Evolutionary conservation across 2,113 vertebrate species (phyloP).

Genomic region (Panthera leo): DNA sequence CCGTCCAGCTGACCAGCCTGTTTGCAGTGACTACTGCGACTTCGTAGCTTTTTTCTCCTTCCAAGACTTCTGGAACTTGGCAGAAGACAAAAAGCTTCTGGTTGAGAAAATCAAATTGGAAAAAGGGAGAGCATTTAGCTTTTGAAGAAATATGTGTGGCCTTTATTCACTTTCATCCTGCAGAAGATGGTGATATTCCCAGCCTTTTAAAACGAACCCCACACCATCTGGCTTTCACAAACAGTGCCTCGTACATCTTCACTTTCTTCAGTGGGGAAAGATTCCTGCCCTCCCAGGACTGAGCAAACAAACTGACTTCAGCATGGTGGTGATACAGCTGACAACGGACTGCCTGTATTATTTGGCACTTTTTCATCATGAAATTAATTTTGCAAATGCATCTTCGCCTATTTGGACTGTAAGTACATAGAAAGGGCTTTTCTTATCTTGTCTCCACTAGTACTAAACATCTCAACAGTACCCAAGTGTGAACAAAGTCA

Average conservation of each 20-base stretch:
- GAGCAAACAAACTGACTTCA: not conserved
- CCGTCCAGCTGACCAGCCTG: not conserved
- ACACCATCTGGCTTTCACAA: not conserved
- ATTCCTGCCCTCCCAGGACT: not conserved
- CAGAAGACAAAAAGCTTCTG: conserved; percentile 1
- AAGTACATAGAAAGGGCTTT: not conserved
- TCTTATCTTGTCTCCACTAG: not conserved
- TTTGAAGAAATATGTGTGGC: not conserved
- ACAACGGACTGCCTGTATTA: not conserved
- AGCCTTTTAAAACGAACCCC: not conserved
- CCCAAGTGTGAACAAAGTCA: not conserved
- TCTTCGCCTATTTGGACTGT: not conserved
- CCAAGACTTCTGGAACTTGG: not conserved
- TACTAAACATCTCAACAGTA: not conserved
- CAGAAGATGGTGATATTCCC: not conserved
- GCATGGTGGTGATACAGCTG: not conserved
- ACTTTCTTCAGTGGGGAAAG: not conserved
- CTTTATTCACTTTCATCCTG: not conserved
- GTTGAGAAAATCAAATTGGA: conserved; percentile 44
- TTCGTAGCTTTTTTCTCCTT: not conserved
- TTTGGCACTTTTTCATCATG: not conserved
- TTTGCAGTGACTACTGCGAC: not conserved
- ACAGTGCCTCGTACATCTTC: not conserved
- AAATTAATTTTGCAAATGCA: conserved; percentile 2
- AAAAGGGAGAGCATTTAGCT: not conserved